Conservation (phyloP, 1,140 invertebrate species). For the Babylonia areolata region DNA sequence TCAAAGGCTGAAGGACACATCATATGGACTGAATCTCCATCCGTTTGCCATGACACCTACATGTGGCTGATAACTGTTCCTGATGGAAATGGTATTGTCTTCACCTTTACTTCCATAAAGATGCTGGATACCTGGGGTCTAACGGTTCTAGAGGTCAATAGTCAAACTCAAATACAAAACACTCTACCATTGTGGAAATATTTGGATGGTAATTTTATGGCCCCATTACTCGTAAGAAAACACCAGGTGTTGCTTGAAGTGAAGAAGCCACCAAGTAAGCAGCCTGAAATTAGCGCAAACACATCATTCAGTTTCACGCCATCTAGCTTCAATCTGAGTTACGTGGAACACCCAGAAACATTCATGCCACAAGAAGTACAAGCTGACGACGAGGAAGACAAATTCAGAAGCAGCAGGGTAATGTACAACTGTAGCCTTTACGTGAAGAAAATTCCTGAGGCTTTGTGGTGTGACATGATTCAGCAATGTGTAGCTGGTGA, state of each 20-base stretch:
- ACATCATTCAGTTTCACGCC: too few relatives aligned
- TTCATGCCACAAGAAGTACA: not conserved
- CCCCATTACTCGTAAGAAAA: not conserved
- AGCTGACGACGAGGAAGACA: not conserved
- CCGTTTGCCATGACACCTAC: not conserved
- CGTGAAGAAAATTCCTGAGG: not conserved
- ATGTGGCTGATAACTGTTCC: not conserved
- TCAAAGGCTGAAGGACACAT: not conserved
- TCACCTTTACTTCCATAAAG: not conserved
- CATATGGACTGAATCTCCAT: not conserved
- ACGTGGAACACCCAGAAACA: not conserved
- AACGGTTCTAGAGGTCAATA: not conserved
- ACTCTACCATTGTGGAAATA: not conserved
- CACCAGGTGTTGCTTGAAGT: not conserved
- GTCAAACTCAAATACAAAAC: not conserved
- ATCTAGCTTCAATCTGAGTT: not conserved
- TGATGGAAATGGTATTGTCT: not conserved
- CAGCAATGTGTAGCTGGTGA: slow-evolving; percentile 22
- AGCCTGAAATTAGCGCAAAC: not conserved
- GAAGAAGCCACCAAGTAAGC: not conserved
- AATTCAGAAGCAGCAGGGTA: not conserved
- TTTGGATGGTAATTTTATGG: not conserved
- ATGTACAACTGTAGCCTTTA: not conserved
- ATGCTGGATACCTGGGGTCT: not conserved
- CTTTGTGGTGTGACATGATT: slow-evolving; percentile 24